These are phyloP conservation scores for Strix occidentalis DNA, from an alignment of 2,797 vertebrate species.

Conservation along the genomic window DNA sequence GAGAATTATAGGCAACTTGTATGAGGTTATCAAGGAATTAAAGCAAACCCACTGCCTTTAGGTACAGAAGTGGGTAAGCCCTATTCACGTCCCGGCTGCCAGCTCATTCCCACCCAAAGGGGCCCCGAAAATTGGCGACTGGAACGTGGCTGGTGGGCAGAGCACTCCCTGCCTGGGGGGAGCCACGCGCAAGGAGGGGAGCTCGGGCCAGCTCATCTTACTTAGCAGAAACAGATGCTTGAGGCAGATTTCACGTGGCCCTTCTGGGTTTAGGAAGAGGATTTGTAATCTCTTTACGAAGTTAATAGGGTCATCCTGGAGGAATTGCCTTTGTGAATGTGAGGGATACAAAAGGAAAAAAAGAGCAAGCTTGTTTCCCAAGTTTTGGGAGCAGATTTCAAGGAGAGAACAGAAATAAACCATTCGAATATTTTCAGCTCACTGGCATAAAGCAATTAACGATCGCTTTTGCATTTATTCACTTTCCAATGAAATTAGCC, in stretches of 20 bases:
- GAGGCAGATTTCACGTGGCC: not conserved
- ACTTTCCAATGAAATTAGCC: not conserved
- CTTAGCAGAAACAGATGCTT: not conserved
- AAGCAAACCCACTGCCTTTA: not conserved
- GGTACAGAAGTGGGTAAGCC: not conserved
- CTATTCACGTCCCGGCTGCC: not conserved
- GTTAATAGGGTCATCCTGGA: not conserved
- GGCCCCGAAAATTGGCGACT: not conserved
- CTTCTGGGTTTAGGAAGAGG: not conserved
- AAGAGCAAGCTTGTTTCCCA: not conserved
- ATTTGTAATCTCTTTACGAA: not conserved
- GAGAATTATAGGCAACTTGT: not conserved
- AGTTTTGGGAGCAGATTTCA: not conserved
- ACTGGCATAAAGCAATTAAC: not conserved
- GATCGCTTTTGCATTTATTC: not conserved
- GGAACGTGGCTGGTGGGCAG: not conserved
- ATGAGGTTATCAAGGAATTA: not conserved
- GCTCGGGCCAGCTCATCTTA: rapidly evolving
- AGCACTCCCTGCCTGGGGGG: not conserved
- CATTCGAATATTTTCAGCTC: not conserved
- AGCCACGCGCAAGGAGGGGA: not conserved
- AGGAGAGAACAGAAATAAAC: not conserved
- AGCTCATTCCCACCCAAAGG: not conserved
- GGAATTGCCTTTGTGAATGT: not conserved
- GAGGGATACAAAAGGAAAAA: not conserved